Evolutionary conservation across 2,113 vertebrate genomes (phyloP).

Genomic region (Acanthisitta chloris): DNA sequence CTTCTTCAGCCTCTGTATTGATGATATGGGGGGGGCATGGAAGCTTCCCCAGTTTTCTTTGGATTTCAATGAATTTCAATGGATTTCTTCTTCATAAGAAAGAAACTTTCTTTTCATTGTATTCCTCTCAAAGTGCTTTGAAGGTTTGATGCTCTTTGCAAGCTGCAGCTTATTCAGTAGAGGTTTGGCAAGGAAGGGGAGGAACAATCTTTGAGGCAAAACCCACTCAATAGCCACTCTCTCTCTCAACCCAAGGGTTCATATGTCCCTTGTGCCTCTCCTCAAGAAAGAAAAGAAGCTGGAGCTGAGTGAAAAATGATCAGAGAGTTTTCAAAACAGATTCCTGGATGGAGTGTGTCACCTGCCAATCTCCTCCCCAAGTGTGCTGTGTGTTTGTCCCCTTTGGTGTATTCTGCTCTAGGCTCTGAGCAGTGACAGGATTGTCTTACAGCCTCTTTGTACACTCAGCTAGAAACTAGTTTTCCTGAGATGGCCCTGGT

Average conservation of each 20-base stretch:
- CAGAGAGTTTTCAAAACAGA: not conserved
- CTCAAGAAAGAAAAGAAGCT: not conserved
- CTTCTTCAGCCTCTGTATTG: not conserved
- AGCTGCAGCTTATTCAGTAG: not conserved
- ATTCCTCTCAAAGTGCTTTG: not conserved
- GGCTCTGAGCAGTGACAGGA: not conserved
- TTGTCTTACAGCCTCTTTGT: not conserved
- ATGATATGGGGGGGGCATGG: fast-evolving
- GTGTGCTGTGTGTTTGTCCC: fast-evolving
- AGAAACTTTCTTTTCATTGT: not conserved
- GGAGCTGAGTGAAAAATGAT: not conserved
- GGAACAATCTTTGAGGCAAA: not conserved
- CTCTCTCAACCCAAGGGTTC: not conserved
- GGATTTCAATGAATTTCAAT: not conserved
- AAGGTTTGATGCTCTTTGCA: not conserved
- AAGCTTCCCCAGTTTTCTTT: not conserved
- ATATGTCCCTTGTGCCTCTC: not conserved
- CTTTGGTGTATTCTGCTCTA: not conserved
- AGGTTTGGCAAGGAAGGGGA: not conserved
- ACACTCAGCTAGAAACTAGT: not conserved
- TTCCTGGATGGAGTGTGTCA: not conserved
- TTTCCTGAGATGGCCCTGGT: not conserved
- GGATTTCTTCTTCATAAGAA: too few species aligned
- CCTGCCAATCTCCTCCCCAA: not conserved
- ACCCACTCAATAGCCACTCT: fast-evolving